phyloP scores from a whole-genome alignment of 2,113 vertebrate species.

The Motacilla alba region DNA sequence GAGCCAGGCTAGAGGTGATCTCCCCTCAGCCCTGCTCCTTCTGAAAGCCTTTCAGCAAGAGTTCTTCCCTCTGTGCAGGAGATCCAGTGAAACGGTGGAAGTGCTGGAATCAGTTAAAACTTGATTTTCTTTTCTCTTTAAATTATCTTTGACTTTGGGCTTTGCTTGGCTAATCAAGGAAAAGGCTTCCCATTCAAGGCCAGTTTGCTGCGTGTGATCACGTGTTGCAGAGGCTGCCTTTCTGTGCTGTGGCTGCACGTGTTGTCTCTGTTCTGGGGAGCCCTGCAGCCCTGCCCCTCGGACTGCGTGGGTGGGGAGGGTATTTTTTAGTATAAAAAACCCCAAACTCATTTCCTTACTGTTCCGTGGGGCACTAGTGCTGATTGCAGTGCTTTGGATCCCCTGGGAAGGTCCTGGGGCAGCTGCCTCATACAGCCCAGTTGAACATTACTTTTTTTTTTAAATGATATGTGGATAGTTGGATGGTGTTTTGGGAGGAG shows the following conservation, averaged over 20 bases:
- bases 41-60: neutral
- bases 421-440: rapidly evolving
- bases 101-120: neutral
- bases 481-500: neutral
- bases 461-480: neutral
- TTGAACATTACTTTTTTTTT: neutral
- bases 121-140: neutral
- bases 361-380: neutral
- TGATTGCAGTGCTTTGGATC: neutral
- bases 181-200: neutral
- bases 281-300: neutral
- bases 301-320: neutral
- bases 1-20: neutral
- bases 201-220: neutral
- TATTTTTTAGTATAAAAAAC: neutral
- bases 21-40: neutral
- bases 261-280: neutral
- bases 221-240: neutral
- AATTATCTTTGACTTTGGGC: neutral
- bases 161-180: neutral
- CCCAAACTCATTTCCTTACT: neutral
- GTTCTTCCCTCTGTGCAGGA: neutral
- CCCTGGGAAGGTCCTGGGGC: neutral
- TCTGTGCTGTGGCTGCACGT: neutral
- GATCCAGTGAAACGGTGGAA: rapidly evolving